Conservation (phyloP, 2,113 vertebrate species). For the Pachypanchax playfairii region DNA sequence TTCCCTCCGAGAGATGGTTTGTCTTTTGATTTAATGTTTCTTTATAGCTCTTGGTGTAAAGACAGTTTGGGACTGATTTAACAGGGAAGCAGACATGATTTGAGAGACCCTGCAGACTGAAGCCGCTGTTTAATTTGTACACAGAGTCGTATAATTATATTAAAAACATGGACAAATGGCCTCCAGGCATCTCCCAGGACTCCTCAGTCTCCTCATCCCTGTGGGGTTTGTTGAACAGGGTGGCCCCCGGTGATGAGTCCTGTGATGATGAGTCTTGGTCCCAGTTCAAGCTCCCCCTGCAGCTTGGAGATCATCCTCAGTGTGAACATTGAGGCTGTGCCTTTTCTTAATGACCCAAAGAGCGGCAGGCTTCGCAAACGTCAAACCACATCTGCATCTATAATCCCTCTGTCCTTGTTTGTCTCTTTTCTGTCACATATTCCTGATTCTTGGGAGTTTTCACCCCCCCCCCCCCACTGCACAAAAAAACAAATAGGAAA, state of each 20-base stretch:
- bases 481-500: no score
- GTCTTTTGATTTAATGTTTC: conserved; percentile 60
- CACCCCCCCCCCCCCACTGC: no score
- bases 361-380: no score
- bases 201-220: conserved; percentile 7
- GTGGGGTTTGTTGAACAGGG: conserved; percentile 31
- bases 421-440: conserved; percentile 34
- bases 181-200: neutral
- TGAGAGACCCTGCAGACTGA: conserved; percentile 8
- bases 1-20: conserved; percentile 61
- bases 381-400: conserved; percentile 64
- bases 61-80: conserved; percentile 54
- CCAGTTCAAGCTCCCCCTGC: conserved; percentile 44
- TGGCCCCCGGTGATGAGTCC: no score
- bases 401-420: conserved; percentile 40
- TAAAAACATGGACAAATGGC: conserved; percentile 13
- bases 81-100: conserved; percentile 44
- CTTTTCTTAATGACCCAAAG: conserved; percentile 61
- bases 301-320: conserved; percentile 37
- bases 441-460: conserved; percentile 8
- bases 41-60: conserved; percentile 51
- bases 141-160: conserved; percentile 10
- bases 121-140: conserved; percentile 34
- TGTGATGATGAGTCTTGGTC: conserved; percentile 51
- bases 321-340: conserved; percentile 34